These are phyloP conservation scores for Temnothorax rugatulus DNA, from an alignment of 2,888 invertebrate species.

Conservation along the genomic window DNA sequence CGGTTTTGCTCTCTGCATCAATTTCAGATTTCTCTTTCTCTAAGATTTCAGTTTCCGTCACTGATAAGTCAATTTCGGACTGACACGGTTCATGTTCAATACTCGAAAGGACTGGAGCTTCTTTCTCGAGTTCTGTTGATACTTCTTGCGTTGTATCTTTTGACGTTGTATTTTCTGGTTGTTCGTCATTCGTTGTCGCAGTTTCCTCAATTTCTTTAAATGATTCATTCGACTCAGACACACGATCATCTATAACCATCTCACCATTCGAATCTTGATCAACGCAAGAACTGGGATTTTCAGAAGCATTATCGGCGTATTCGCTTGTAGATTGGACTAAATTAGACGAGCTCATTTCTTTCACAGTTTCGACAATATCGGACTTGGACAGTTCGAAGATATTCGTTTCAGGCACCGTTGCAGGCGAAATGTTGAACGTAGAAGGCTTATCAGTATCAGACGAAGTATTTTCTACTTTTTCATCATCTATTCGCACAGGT, in stretches of 20 bases:
- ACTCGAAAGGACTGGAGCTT: neutral
- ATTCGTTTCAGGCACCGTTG: constrained; percentile 67
- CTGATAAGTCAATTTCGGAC: neutral
- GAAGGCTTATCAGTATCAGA: constrained; percentile 56
- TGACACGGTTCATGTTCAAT: constrained; percentile 25
- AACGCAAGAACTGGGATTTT: constrained; percentile 71
- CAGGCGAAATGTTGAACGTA: constrained; percentile 64
- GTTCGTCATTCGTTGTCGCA: constrained; percentile 49
- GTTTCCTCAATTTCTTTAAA: constrained; percentile 59
- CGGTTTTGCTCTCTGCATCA: constrained; percentile 16
- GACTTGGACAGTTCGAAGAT: constrained; percentile 61
- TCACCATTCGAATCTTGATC: constrained; percentile 74
- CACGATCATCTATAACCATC: constrained; percentile 76
- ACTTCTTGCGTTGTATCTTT: constrained; percentile 1
- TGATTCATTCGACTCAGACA: constrained; percentile 73
- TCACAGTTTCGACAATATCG: constrained; percentile 36
- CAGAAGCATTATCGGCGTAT: constrained; percentile 69
- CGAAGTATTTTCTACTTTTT: constrained; percentile 47
- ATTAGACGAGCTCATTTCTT: constrained; percentile 59
- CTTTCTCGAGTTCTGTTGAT: constrained; percentile 9
- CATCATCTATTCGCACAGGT: constrained; percentile 38
- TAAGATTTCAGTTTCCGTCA: neutral
- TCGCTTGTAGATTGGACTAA: constrained; percentile 67
- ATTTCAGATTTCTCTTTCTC: constrained; percentile 27
- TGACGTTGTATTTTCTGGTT: constrained; percentile 30